Percentiles rank a stretch among this genome's conserved stretches.
phyloP scores from a whole-genome alignment of 1,140 invertebrate genomes.

The Drosophila aff. region DNA sequence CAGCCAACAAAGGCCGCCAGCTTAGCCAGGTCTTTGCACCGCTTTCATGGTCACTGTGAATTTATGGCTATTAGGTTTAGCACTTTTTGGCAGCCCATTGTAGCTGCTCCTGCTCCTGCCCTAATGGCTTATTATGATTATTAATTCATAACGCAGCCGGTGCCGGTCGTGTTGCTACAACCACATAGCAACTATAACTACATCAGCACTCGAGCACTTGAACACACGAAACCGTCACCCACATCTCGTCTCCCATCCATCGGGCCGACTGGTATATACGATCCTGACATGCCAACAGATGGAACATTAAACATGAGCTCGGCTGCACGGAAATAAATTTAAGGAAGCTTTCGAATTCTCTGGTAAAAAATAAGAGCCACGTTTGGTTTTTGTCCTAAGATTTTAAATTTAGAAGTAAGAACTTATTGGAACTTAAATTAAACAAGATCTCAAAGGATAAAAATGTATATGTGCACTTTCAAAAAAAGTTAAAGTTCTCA shows the following conservation, averaged over 20 bases:
- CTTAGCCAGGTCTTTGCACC: conserved; percentile 38
- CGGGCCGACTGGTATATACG: conserved; percentile 31
- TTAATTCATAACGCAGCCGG: conserved; percentile 67
- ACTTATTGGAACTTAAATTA: too few species aligned
- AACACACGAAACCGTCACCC: conserved; percentile 29
- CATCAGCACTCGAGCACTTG: conserved; percentile 47
- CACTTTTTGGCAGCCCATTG: conserved; percentile 58
- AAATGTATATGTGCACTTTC: too few species aligned
- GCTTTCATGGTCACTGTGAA: conserved; percentile 58
- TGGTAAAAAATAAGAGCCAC: too few species aligned
- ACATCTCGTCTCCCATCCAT: conserved; percentile 25
- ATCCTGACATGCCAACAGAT: conserved; percentile 53
- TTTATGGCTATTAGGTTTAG: conserved; percentile 73
- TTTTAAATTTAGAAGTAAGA: too few species aligned
- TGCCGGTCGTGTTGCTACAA: conserved; percentile 38
- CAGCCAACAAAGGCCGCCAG: conserved; percentile 10
- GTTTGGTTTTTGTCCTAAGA: too few species aligned
- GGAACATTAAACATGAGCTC: conserved; percentile 45
- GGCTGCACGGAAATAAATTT: conserved; percentile 21
- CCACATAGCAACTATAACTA: conserved; percentile 37
- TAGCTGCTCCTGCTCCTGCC: conserved; percentile 16
- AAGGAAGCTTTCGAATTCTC: too few species aligned
- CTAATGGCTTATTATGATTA: conserved; percentile 77
- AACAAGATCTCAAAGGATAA: too few species aligned
- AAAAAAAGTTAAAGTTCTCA: too few species aligned